Percentiles rank a stretch among this genome's conserved stretches.
These are phyloP conservation scores for Murina feae DNA, from an alignment of 2,113 vertebrate genomes.

Conservation along the genomic window DNA sequence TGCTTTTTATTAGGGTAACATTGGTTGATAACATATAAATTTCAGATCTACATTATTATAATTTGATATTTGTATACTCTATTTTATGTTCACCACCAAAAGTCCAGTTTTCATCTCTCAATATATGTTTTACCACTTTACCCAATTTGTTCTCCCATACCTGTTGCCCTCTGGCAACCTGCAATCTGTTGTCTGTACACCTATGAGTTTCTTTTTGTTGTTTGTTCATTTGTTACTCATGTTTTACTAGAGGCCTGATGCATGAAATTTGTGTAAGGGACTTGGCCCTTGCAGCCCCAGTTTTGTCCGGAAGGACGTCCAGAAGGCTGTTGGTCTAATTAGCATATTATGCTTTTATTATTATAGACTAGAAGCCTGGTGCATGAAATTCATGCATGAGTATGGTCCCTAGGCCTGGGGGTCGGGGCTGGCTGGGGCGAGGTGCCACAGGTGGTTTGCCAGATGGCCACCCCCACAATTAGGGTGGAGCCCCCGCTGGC, in stretches of 20 bases:
- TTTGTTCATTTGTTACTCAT: not conserved
- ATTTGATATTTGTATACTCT: not conserved
- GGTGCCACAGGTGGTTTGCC: too few species aligned
- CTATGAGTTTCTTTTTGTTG: not conserved
- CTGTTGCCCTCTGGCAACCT: not conserved
- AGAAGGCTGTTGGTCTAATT: too few species aligned
- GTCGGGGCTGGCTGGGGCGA: too few species aligned
- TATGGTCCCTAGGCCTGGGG: too few species aligned
- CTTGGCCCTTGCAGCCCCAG: too few species aligned
- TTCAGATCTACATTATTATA: not conserved
- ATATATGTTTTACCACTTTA: not conserved
- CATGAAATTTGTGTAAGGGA: too few species aligned
- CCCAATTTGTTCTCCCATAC: not conserved
- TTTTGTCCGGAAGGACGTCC: too few species aligned
- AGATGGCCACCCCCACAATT: too few species aligned
- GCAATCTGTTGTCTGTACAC: not conserved
- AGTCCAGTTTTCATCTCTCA: not conserved
- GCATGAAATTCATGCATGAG: too few species aligned
- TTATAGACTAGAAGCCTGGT: too few species aligned
- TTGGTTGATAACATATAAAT: not conserved
- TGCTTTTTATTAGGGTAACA: not conserved
- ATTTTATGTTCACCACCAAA: not conserved
- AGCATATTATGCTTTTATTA: too few species aligned
- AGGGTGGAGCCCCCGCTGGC: too few species aligned
- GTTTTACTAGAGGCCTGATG: not conserved